Percentiles rank a stretch among this genome's conserved stretches.
phyloP scores from a whole-genome alignment of 1,140 invertebrate genomes.

The Drosophila sproati region DNA sequence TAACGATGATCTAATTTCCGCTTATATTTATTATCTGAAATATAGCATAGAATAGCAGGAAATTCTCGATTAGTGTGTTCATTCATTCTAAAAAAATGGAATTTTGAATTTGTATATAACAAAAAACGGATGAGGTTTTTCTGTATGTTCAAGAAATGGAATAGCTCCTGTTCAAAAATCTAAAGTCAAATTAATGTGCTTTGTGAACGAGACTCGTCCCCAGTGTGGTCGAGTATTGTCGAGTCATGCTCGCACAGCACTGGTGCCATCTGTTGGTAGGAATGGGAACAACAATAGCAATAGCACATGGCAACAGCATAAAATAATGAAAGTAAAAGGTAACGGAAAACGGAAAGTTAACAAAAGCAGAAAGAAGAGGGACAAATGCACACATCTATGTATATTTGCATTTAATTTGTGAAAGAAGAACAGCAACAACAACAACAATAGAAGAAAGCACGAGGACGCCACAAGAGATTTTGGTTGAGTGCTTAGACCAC shows the following conservation, averaged over 20 bases:
- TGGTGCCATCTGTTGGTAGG: not conserved
- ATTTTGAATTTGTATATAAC: no score
- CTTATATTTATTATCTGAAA: no score
- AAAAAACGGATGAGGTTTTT: no score
- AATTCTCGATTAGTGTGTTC: no score
- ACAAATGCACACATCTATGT: not conserved
- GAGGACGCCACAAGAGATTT: slow-evolving; percentile 10
- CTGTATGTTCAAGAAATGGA: no score
- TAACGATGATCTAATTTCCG: no score
- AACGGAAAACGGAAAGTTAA: not conserved
- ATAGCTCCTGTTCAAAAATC: no score
- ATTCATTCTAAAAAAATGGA: no score
- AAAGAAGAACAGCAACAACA: not conserved
- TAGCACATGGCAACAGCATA: not conserved
- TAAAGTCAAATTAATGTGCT: no score
- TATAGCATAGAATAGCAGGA: no score
- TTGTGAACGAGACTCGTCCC: not conserved
- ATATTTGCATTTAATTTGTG: slow-evolving; percentile 32
- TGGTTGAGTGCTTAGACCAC: not conserved
- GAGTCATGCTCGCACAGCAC: not conserved
- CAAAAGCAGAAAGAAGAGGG: not conserved
- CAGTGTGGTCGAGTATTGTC: not conserved
- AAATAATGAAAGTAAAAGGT: slow-evolving; percentile 12
- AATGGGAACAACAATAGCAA: not conserved
- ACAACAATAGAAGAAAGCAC: not conserved